A percentile compares a stretch with the other conserved stretches of the same genome.
Conservation (phyloP, 2,888 invertebrate genomes). For the Drosophila barbarae region DNA sequence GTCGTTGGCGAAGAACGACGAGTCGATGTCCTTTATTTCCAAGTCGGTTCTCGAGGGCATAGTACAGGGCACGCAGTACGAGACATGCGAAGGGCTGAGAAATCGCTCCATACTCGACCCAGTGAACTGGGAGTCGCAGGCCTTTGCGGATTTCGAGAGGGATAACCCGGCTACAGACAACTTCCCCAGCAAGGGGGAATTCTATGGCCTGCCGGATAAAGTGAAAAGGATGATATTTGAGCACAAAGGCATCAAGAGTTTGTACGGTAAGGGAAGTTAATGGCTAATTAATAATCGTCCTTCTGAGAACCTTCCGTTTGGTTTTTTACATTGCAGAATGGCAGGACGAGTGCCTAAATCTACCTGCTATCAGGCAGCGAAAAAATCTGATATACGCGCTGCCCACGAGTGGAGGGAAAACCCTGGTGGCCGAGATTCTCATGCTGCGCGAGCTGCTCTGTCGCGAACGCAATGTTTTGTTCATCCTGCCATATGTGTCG, state of each 20-base stretch:
- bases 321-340: constrained; percentile 84
- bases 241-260: constrained; percentile 87
- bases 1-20: constrained; percentile 22
- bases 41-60: constrained; percentile 47
- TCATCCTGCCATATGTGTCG: constrained; percentile 96
- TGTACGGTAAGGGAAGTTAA: constrained; percentile 85
- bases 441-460: constrained; percentile 92
- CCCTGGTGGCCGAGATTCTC: constrained; percentile 96
- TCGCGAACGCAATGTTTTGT: constrained; percentile 89
- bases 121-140: constrained; percentile 75
- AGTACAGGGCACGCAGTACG: constrained; percentile 76
- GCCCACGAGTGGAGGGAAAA: constrained; percentile 98
- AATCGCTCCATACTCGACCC: constrained; percentile 62
- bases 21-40: constrained; percentile 46
- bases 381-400: constrained; percentile 94
- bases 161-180: constrained; percentile 22
- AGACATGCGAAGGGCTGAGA: constrained; percentile 65
- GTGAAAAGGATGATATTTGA: constrained; percentile 86
- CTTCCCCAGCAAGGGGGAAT: constrained; percentile 81
- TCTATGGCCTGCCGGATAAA: constrained; percentile 89
- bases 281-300: too few species aligned
- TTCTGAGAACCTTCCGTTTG: not conserved
- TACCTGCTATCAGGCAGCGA: constrained; percentile 86
- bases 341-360: constrained; percentile 94
- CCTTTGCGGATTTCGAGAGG: constrained; percentile 61